Percentiles rank a stretch among this genome's conserved stretches.
phyloP scores from a whole-genome alignment of 2,113 vertebrate species.

The Zapus hudsonius region DNA sequence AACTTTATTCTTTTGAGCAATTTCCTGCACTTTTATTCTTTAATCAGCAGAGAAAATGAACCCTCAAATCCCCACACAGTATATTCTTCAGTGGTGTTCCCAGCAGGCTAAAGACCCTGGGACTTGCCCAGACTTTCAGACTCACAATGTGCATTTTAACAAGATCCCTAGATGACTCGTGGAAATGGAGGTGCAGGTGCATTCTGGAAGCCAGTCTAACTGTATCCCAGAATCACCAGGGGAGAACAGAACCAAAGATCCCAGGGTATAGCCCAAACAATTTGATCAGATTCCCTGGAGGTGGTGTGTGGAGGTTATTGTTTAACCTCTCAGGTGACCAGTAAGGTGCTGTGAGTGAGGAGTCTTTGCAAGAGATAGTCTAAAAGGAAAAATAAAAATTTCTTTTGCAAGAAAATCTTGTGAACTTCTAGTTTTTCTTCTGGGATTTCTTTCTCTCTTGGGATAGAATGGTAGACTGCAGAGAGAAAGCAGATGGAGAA shows the following conservation, averaged over 20 bases:
- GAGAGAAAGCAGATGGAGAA: neutral
- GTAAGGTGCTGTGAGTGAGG: neutral
- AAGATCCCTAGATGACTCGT: neutral
- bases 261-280: neutral
- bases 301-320: neutral
- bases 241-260: neutral
- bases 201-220: neutral
- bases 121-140: neutral
- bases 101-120: neutral
- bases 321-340: neutral
- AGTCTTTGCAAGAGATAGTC: neutral
- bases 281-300: neutral
- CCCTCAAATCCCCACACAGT: too few species aligned
- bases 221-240: neutral
- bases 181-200: neutral
- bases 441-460: neutral
- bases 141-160: neutral
- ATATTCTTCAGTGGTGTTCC: neutral
- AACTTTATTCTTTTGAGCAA: too few species aligned
- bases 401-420: neutral
- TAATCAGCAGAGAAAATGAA: too few species aligned
- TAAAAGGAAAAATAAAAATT: conserved; percentile 11
- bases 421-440: neutral
- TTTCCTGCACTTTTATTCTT: too few species aligned
- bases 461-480: neutral